phyloP scores from a whole-genome alignment of 2,888 invertebrate species.

The Theodoxus fluviatilis region DNA sequence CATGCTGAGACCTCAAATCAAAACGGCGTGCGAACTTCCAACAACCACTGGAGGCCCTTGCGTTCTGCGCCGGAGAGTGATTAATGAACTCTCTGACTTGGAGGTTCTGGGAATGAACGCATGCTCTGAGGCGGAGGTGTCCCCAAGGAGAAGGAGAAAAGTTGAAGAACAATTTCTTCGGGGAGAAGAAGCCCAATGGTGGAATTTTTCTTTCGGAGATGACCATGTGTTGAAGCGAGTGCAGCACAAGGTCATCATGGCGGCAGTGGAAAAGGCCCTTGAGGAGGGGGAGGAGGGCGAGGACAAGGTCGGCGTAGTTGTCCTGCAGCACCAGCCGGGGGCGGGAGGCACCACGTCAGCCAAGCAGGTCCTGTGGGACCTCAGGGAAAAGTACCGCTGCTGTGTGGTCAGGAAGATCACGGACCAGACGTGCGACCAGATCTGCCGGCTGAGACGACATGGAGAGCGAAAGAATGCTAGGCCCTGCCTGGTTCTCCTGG shows the following conservation, averaged over 20 bases:
- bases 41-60: conserved; percentile 40
- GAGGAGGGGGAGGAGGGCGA: conserved; percentile 30
- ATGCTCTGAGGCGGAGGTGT: conserved; percentile 28
- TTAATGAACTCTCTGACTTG: conserved; percentile 38
- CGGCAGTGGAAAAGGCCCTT: conserved; percentile 29
- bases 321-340: conserved; percentile 48
- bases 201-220: conserved; percentile 45
- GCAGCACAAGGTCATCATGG: conserved; percentile 31
- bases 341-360: conserved; percentile 51
- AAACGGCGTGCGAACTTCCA: conserved; percentile 39
- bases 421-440: conserved; percentile 43
- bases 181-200: conserved; percentile 46
- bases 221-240: conserved; percentile 40
- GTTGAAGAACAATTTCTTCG: conserved; percentile 39
- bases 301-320: conserved; percentile 37
- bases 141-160: too few relatives aligned
- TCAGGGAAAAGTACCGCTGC: conserved; percentile 40
- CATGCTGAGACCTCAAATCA: conserved; percentile 22
- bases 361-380: conserved; percentile 47
- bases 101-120: too few relatives aligned
- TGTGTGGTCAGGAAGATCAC: conserved; percentile 41
- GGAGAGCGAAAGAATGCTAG: conserved; percentile 37
- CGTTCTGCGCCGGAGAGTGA: conserved; percentile 36
- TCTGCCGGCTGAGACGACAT: conserved; percentile 36
- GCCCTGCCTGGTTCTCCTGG: conserved; percentile 46